Conservation (phyloP, 1,140 invertebrate genomes). For the Lithobius niger region DNA sequence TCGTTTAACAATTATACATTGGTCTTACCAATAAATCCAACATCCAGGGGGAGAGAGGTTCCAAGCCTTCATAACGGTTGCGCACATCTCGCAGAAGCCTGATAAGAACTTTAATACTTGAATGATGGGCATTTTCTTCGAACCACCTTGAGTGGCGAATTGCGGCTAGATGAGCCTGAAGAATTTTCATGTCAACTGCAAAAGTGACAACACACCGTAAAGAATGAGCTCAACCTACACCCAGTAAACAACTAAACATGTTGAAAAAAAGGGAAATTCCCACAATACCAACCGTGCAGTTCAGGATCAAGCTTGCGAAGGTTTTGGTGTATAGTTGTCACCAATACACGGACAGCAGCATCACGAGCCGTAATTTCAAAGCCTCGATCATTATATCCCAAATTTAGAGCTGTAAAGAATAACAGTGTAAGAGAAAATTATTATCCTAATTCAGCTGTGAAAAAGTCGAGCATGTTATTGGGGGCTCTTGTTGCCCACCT, state of each 20-base stretch:
- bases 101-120: conserved; percentile 91
- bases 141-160: conserved; percentile 94
- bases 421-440: conserved; percentile 5
- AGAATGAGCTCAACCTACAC: too few relatives aligned
- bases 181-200: conserved; percentile 61
- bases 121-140: conserved; percentile 95
- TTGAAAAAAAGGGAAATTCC: too few relatives aligned
- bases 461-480: too few relatives aligned
- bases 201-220: conserved; percentile 10
- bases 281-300: conserved; percentile 50
- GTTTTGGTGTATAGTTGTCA: conserved; percentile 87
- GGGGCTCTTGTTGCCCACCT: too few relatives aligned
- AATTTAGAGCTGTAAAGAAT: conserved; percentile 27
- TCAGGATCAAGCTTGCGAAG: conserved; percentile 83
- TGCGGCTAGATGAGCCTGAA: conserved; percentile 77
- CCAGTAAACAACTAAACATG: too few relatives aligned
- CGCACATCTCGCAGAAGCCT: conserved; percentile 79
- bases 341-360: conserved; percentile 73
- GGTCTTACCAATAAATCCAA: conserved; percentile 69
- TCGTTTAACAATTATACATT: too few relatives aligned
- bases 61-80: conserved; percentile 73
- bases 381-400: conserved; percentile 52
- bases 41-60: conserved; percentile 90
- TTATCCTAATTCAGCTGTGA: too few relatives aligned
- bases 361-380: conserved; percentile 63